Evolutionary conservation across 2,797 vertebrate species (phyloP), one percentile per base, ranked within the genome.

Genomic region (Cirrhinus molitorella): DNA sequence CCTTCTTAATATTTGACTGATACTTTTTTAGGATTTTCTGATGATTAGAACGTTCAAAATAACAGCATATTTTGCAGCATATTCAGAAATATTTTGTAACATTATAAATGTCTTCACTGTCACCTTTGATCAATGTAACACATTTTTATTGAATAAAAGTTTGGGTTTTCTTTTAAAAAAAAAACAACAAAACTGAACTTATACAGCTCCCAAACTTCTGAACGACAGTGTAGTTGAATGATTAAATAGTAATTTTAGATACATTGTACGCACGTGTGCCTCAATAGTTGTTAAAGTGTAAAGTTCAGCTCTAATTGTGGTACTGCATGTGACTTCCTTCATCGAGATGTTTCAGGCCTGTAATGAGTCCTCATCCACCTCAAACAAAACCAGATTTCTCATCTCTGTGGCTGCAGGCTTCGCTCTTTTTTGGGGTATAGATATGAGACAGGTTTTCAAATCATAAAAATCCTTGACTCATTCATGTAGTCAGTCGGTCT

Each of bases 281-380:
- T 19, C 13, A 43, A 25, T 17, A 40, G 6, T 40, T 49, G 31
- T 23, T 47, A 8, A 28, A 74, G 57, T 72, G 40, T 73, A 23
- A 17, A 23, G 55, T 51, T 73, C 37, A 80, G 37, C 67, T 61
- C 17, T 71, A 31, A 19, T 23, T 63, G 59, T 65, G 80, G 80
- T 78, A 45, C 28, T 21, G 55, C 79, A 83, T 72, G 74, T 34
- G 31, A 81, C 79, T 86, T 89, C 81, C 83, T 89, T 85, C 83
- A 72, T 76, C 47, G 28, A 83, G 85, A 77, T 73, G 79, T 85
- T 82, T 71, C 19, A 71, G 28, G 68, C 65, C 63, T 81, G 37
- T 67, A 57, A 57, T 55, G 59, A 53, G 79, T 79, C 85, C 45
- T 47, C 73, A 79, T 53, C 51, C 55, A 59, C 78, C 53, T 47